phyloP scores from a whole-genome alignment of 2,113 vertebrate species.

The Hiodon tergisus region DNA sequence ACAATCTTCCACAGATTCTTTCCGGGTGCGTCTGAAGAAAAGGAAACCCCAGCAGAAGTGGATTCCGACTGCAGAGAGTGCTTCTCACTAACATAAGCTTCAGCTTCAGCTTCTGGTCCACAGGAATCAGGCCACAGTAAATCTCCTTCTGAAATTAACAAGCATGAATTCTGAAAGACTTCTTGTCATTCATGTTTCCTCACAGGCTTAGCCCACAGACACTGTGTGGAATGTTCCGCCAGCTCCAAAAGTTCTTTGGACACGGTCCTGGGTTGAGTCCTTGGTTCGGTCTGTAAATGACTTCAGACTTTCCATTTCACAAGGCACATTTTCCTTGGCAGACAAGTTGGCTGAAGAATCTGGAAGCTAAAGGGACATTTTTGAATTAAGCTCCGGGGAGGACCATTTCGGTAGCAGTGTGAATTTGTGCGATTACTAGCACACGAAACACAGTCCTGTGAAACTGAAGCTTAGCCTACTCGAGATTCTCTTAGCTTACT shows the following conservation, averaged over 20 bases:
- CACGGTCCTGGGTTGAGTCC: conserved; percentile 46
- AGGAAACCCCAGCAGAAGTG: background rate
- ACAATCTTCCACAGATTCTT: background rate
- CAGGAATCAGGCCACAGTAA: background rate
- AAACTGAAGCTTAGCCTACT: background rate
- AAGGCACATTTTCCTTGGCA: conserved; percentile 65
- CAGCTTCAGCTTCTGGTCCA: too few relatives aligned
- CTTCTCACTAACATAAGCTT: background rate
- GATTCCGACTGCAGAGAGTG: background rate
- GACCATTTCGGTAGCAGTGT: conserved; percentile 28
- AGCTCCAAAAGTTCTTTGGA: conserved; percentile 45
- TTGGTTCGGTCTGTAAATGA: conserved; percentile 55
- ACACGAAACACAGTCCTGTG: background rate
- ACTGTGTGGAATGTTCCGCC: conserved; percentile 15
- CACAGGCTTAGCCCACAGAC: background rate
- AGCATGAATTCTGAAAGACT: background rate
- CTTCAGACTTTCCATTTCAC: conserved; percentile 77
- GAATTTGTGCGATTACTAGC: background rate
- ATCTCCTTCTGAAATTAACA: background rate
- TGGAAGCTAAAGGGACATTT: conserved; percentile 60
- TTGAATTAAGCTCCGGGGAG: conserved; percentile 52
- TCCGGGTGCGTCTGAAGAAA: background rate
- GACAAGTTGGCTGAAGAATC: conserved; percentile 46
- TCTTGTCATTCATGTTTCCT: conserved; percentile 6
- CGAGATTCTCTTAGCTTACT: too few relatives aligned